Base-by-base conservation (phyloP, 2,797 vertebrate genomes). In the Sebastes oblongus region DNA sequence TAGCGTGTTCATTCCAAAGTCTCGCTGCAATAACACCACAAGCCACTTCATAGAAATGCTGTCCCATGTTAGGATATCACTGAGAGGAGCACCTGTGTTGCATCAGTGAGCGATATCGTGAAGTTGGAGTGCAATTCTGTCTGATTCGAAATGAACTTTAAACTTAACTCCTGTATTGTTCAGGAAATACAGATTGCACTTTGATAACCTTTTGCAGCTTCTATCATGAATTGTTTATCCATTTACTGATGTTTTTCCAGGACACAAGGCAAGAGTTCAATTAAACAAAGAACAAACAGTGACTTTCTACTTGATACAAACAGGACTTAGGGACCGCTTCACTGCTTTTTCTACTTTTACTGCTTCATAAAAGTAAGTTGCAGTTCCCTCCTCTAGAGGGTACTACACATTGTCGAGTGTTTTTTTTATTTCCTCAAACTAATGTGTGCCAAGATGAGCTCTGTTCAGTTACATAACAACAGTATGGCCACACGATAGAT, bases 81-180 rank as follows among this genome's bases (percentile, higher is more conserved):
- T 66, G 66, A 83, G 64, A 64, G 46, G 46, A 61, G 52, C 74
- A 77, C 25, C 64, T 36, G 66, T 4, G 62, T 65, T 75, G 66
- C 60, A 55, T 80, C 68, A 66, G 65, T 60, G 67, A 25, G 10
- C 25, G 24, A 24, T 64, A 69, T 30, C 34, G 71, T 73, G 30
- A 72, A 78, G 65, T 5, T 71, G 22, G 14, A 72, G 60, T 3
- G 34, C 74, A 71, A 62, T 46, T 73, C 39, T 66, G 46, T 34
- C 81, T 25, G 24, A n/a, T 54, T 46, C 39, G 34, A 72, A 18
- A 30, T 89, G 91, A 91, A 89, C 91, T 93, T 94, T 92, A 89
- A 76, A 84, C 83, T 66, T 65, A 59, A 83, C 81, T 78, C 50
- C 67, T 61, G 55, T 29, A 54, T 25, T 65, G 72, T 20, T 55